A percentile compares a stretch with the other conserved stretches of the same genome.
These are phyloP conservation scores for Gyrodactylus salaris DNA, from an alignment of 1,140 invertebrate species.

Conservation along the genomic window DNA sequence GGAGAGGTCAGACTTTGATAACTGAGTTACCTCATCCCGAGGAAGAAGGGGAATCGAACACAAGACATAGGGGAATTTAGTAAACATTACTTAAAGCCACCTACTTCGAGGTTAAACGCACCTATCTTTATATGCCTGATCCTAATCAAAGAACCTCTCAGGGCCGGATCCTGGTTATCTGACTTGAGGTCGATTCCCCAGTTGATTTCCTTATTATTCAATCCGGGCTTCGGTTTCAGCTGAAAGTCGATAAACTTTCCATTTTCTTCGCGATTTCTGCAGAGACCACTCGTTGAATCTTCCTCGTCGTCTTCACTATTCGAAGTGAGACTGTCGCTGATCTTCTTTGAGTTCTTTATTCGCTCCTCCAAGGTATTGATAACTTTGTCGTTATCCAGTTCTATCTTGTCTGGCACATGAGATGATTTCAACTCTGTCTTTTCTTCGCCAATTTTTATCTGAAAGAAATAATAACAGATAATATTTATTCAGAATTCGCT, in stretches of 20 bases:
- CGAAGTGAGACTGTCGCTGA: neutral
- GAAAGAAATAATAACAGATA: too few relatives aligned
- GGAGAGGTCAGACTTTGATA: too few relatives aligned
- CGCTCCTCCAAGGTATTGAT: neutral
- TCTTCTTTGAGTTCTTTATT: neutral
- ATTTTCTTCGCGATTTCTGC: neutral
- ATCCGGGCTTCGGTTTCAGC: neutral
- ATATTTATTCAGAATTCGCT: too few relatives aligned
- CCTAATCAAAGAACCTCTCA: neutral
- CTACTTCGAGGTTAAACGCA: neutral
- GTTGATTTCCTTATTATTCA: neutral
- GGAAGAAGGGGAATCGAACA: too few relatives aligned
- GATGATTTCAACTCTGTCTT: too few relatives aligned
- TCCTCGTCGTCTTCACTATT: neutral
- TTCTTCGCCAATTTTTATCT: too few relatives aligned
- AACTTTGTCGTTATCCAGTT: neutral
- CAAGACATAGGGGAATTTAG: neutral
- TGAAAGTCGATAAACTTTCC: neutral
- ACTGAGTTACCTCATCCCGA: too few relatives aligned
- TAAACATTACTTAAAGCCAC: neutral
- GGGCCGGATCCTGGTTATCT: neutral
- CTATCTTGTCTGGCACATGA: neutral
- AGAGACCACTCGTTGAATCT: too few relatives aligned
- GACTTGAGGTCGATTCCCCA: neutral
- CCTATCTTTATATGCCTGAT: neutral